Evolutionary conservation across 2,113 vertebrate genomes (phyloP), one percentile per base, ranked within the genome.

Genomic region (Erythrocercus mccallii): DNA sequence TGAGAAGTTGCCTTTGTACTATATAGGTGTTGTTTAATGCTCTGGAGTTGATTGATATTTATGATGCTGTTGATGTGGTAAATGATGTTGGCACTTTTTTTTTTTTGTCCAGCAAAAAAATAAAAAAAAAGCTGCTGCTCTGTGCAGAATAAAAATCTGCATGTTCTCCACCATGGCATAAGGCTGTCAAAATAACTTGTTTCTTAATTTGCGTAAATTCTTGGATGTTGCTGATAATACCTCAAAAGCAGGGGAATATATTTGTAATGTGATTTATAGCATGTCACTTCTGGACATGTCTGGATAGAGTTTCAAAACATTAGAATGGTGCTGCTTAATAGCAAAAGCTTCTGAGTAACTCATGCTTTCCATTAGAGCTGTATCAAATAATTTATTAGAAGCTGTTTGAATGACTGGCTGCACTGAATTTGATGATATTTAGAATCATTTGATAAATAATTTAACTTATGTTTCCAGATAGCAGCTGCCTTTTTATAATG

Each of bases 371-470:
- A 84, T 92, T 96, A 95, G 25, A 79, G 65, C n/a, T 6, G 1
- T 83, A 86, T 88, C 79, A 70, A 57, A 77, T 94, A 81, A 85
- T 95, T 92, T 89, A 90, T 90, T 86, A 90, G 72, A 74, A 88
- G 68, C 68, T 0, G 0, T 83, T 78, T 84, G 68, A 90, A 47
- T 78, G 80, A 30, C 64, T 83, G 72, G 10, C 68, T 78, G 27
- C 9, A 15, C 40, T 71, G 72, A 92, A 92, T 94, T 95, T 88
- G 60, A 45, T 86, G 81, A 93, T 92, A 95, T 92, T 93, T 95
- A 80, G 51, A 82, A 86, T 81, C 1, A 4, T 92, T 92, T 83
- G 72, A 92, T 94, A 93, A 93, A 95, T 94, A 64, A 93, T 95
- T 93, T 86, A 90, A 81, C 61, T 70, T 83, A 22, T 3, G 60